Evolutionary conservation across 35 echinoderm and acorn worm genomes (phyloP), one percentile per base, ranked within the genome.

Genomic region (Antedon bifida): DNA sequence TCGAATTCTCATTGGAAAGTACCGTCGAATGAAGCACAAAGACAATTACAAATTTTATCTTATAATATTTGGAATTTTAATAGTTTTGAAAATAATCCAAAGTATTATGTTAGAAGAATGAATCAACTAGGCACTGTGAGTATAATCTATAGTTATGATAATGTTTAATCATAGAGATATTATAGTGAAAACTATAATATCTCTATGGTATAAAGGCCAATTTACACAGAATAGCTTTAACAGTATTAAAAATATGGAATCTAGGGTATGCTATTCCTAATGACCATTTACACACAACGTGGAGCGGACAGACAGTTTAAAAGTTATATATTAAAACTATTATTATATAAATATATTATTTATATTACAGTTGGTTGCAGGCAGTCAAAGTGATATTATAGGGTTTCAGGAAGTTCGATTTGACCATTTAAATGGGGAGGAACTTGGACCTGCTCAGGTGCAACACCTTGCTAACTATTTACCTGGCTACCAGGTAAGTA

Each of bases 351-450:
- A n/a, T 7, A 42, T 42, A 14, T 42, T 42, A 42, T 42, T 42
- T n/a, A n/a, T 42, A 31, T 42, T 45, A 3, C 45, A 89, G 78
- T 55, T 90, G 11, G 31, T 90, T 55, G 77, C 76, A 0, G 33
- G 31, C 32, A 79, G 83, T 13, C 34, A 38, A 21, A 46, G 77
- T 33, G 90, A 91, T 55, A 85, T 91, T 12, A 84, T 91, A 28
- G 90, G 85, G 9, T 80, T 84, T 36, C 90, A 91, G 74, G 90
- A 91, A 35, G 90, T 91, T 0, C 81, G 90, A 17, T 91, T 80
- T 85, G 82, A 83, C 34, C 21, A 78, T 17, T 36, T 26, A 31
- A 56, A 81, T 9, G 82, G 82, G 2, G 76, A 30, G 16, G 12
- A 76, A 0, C 56, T 83, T 5, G 86, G 90, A 44, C 90, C 90